phyloP scores from a whole-genome alignment of 2,888 invertebrate genomes.

The Orthosia cruda region DNA sequence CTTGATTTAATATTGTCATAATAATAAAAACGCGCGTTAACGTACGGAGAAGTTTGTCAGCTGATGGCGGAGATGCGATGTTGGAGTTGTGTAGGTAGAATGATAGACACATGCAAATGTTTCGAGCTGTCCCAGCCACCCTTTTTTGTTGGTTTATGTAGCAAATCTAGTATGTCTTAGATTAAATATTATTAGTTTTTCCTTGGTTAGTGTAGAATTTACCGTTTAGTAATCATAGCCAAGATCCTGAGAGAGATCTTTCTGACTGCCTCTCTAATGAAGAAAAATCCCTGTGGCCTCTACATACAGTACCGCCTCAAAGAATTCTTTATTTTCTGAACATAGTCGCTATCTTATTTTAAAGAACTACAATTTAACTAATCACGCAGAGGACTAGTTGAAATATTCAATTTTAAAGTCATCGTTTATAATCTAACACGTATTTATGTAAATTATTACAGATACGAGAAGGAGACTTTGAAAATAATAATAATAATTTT shows the following conservation, averaged over 20 bases:
- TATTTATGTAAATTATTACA: not conserved
- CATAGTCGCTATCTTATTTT: no score
- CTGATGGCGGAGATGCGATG: conserved; percentile 53
- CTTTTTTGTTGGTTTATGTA: no score
- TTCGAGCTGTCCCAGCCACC: no score
- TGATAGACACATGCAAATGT: not conserved
- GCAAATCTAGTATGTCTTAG: no score
- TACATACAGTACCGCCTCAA: not conserved
- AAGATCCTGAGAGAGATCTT: not conserved
- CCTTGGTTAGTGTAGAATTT: not conserved
- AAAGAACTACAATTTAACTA: not conserved
- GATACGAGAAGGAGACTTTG: not conserved
- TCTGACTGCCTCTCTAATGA: not conserved
- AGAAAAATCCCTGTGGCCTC: not conserved
- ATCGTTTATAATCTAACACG: no score
- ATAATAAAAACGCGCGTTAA: conserved; percentile 87
- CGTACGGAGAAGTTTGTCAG: conserved; percentile 59
- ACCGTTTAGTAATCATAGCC: no score
- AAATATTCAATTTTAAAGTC: no score
- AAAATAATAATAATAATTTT: no score
- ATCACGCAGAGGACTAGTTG: not conserved
- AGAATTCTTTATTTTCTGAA: no score
- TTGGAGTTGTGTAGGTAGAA: conserved; percentile 36
- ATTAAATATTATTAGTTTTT: not conserved
- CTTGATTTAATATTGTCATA: conserved; percentile 89